Base-by-base conservation (phyloP, 2,888 invertebrate species). In the Tenthredo mesomela region DNA sequence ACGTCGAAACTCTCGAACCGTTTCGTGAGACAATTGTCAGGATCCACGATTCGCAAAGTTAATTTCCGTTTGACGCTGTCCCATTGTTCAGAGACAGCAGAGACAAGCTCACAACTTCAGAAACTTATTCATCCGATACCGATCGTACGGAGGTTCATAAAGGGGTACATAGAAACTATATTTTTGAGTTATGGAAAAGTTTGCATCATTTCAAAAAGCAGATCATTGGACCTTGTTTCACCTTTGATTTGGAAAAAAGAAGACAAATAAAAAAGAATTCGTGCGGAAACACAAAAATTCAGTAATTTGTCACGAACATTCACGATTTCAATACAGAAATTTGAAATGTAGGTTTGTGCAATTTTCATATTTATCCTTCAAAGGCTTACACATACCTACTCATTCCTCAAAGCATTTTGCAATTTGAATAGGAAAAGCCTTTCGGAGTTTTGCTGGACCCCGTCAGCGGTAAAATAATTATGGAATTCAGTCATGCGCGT, bases 381-480 rank as follows among this genome's bases (percentile, higher is more conserved):
- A 43, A 40, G 71, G 43, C 18, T 37, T 5, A 3, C 37, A 10
- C 10, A 70, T 54, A 15, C 18, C 33, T 33, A 3, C 43, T 6
- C 43, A 43, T n/a, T 9, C 37, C 21, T 43, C 12, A 43, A 43
- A 73, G 15, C 7, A 21, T 43, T 73, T n/a, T 5, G 71, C n/a
- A 73, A 73, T n/a, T 43, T 43, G 12, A 73, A 43, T 40, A 43
- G 71, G 0, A 18, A 29, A 77, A 33, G 12, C 33, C 54, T 54
- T 29, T 50, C 15, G 3, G 15, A 33, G 5, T 47, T 77, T 10
- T 2, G 54, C n/a, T 33, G 54, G 29, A 54, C 54, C 54, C 54
- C 77, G 77, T 77, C 77, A 54, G 77, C 50, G 77, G 10, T 29
- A 54, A 77, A 77, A 77, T 77, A 54, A 77, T 77, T 77, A 77